Percentiles rank a stretch among this genome's conserved stretches.
Conservation (phyloP, 2,888 invertebrate species). For the Oscheius onirici region DNA sequence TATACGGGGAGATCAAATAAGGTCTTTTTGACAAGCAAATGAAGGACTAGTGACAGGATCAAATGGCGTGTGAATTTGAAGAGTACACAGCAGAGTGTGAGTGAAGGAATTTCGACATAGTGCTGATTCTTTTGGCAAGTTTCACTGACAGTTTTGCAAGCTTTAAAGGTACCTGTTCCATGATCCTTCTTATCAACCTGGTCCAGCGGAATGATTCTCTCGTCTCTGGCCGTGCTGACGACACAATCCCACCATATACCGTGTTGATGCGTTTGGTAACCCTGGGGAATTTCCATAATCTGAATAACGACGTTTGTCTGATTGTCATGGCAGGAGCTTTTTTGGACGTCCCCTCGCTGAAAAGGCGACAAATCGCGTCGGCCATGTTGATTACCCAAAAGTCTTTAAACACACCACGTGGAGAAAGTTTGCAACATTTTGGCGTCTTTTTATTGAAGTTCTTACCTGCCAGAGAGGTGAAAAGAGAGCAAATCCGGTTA, state of each 20-base stretch:
- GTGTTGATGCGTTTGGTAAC: constrained; percentile 51
- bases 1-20: too few relatives aligned
- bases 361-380: too few relatives aligned
- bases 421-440: not conserved
- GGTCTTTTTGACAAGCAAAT: too few relatives aligned
- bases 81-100: too few relatives aligned
- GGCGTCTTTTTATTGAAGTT: not conserved
- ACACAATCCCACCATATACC: constrained; percentile 62
- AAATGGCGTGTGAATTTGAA: too few relatives aligned
- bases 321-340: not conserved
- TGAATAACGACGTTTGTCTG: constrained; percentile 20
- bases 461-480: constrained; percentile 55
- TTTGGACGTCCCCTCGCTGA: not conserved
- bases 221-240: constrained; percentile 45
- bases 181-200: constrained; percentile 27
- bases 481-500: constrained; percentile 54
- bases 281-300: constrained; percentile 49
- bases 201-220: constrained; percentile 47
- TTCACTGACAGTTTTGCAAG: too few relatives aligned
- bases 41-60: too few relatives aligned
- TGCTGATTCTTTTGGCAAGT: too few relatives aligned
- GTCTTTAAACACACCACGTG: too few relatives aligned
- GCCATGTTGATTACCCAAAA: too few relatives aligned
- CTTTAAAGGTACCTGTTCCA: constrained; percentile 27
- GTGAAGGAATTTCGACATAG: not conserved